A percentile compares a stretch with the other conserved stretches of the same genome.
These are phyloP conservation scores for Microcebus murinus DNA, from an alignment of 2,113 vertebrate genomes.

Conservation along the genomic window DNA sequence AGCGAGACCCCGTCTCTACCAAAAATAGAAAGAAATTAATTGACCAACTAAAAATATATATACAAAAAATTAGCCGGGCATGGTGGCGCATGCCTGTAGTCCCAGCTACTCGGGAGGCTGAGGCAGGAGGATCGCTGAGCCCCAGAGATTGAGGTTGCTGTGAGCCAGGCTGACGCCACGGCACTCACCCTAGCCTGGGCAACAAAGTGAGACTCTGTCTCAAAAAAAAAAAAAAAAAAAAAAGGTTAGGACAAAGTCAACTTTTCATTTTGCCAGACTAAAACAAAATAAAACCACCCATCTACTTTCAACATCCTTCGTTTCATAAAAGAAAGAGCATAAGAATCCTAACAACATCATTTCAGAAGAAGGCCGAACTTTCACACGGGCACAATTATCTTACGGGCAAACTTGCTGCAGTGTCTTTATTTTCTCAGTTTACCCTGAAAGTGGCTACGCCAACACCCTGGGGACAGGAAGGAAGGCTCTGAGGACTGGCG, in stretches of 20 bases:
- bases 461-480: not conserved
- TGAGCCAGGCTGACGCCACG: too few species aligned
- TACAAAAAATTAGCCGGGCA: too few species aligned
- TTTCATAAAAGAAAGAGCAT: not conserved
- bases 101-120: too few species aligned
- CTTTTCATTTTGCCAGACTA: conserved; percentile 13
- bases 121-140: too few species aligned
- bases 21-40: too few species aligned
- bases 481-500: not conserved
- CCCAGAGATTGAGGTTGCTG: too few species aligned
- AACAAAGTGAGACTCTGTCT: too few species aligned
- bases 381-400: not conserved
- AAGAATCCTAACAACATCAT: not conserved
- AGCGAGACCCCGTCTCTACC: too few species aligned
- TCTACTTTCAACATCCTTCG: not conserved
- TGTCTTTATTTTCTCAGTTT: not conserved
- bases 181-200: too few species aligned
- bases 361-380: not conserved
- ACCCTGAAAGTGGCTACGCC: not conserved
- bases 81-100: too few species aligned
- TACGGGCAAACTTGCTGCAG: not conserved
- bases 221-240: too few species aligned
- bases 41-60: too few species aligned
- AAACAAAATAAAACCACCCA: not conserved
- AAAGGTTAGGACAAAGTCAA: not conserved